phyloP scores from a whole-genome alignment of 1,140 invertebrate species.

The Armadillidium nasatum region DNA sequence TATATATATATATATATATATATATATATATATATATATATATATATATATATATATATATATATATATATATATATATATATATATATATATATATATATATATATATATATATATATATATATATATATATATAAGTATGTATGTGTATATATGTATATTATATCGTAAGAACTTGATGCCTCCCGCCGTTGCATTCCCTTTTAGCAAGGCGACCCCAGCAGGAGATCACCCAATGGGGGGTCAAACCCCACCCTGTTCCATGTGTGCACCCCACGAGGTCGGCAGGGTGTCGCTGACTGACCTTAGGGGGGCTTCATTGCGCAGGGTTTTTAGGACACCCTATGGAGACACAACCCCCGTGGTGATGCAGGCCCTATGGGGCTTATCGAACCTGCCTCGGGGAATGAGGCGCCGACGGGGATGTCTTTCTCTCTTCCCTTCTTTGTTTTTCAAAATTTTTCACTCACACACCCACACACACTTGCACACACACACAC shows the following conservation, averaged over 20 bases:
- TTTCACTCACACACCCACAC: too few relatives aligned
- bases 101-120: conserved; percentile 6
- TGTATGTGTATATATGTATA: neutral
- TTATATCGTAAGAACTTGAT: neutral
- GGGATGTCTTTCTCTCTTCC: neutral
- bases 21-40: too few relatives aligned
- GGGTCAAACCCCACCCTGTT: neutral
- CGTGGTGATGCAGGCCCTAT: neutral
- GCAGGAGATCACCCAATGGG: neutral
- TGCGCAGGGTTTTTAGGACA: neutral
- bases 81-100: neutral
- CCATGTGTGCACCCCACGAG: neutral
- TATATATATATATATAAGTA: neutral
- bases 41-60: too few relatives aligned
- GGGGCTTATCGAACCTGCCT: too few relatives aligned
- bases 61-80: too few relatives aligned
- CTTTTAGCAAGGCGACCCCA: neutral
- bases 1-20: too few relatives aligned
- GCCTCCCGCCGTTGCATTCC: neutral
- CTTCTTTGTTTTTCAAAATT: neutral
- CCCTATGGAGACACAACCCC: neutral
- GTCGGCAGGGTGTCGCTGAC: neutral
- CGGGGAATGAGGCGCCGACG: neutral
- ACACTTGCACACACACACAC: too few relatives aligned
- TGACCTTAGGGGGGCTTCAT: neutral